phyloP scores from a whole-genome alignment of 2,797 vertebrate genomes.

The Moxostoma hubbsi region DNA sequence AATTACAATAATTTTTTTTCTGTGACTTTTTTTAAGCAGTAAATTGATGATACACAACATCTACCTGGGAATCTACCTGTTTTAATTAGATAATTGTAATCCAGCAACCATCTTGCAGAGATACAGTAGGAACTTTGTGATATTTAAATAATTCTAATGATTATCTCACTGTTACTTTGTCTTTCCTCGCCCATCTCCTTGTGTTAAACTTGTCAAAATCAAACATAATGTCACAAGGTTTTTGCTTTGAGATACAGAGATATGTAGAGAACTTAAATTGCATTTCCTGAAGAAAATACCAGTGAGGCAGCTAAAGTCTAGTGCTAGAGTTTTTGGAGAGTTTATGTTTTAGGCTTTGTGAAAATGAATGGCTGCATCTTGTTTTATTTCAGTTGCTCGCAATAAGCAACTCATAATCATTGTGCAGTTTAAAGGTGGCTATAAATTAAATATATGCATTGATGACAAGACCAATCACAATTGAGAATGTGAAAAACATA shows the following conservation, averaged over 20 bases:
- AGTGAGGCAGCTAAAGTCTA: too few relatives aligned
- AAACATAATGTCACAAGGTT: not conserved
- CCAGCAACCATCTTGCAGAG: slow-evolving; percentile 4
- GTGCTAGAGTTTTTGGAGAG: too few relatives aligned
- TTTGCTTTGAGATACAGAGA: not conserved
- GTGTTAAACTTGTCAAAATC: not conserved
- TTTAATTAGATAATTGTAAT: slow-evolving; percentile 31
- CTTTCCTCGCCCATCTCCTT: not conserved
- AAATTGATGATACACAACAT: slow-evolving; percentile 38
- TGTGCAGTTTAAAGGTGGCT: too few relatives aligned
- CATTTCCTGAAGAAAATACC: not conserved
- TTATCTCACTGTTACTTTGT: not conserved
- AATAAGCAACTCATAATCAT: too few relatives aligned
- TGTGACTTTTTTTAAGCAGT: slow-evolving; percentile 21
- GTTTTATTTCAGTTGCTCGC: too few relatives aligned
- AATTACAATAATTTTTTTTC: slow-evolving; percentile 14
- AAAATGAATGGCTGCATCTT: too few relatives aligned
- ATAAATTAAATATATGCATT: too few relatives aligned
- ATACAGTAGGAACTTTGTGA: not conserved
- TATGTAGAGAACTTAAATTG: not conserved
- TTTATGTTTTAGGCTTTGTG: too few relatives aligned
- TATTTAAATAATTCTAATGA: not conserved
- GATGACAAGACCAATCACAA: too few relatives aligned
- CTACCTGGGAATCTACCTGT: slow-evolving; percentile 35
- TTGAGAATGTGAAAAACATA: too few relatives aligned